Percentiles rank a stretch among this genome's conserved stretches.
Conservation (phyloP, 1,140 invertebrate genomes). For the Aporrectodea caliginosa region DNA sequence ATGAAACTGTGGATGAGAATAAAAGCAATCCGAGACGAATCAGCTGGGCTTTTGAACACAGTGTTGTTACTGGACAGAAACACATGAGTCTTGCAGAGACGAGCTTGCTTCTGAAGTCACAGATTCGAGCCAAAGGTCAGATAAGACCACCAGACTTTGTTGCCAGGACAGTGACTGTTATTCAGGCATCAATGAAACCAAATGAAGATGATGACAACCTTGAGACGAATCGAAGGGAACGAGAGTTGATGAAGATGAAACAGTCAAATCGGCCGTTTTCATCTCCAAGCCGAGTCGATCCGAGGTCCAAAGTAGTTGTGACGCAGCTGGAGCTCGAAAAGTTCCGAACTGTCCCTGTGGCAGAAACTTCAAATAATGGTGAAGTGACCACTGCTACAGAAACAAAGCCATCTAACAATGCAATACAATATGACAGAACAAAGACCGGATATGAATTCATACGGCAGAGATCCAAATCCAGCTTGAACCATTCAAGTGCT, state of each 20-base stretch:
- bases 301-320: conserved; percentile 46
- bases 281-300: conserved; percentile 52
- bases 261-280: conserved; percentile 45
- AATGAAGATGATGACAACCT: conserved; percentile 37
- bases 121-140: conserved; percentile 49
- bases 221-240: conserved; percentile 38
- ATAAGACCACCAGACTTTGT: conserved; percentile 53
- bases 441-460: not conserved
- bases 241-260: conserved; percentile 29
- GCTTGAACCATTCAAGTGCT: not conserved
- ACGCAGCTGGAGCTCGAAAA: conserved; percentile 42
- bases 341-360: conserved; percentile 34
- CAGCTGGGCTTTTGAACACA: conserved; percentile 55
- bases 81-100: conserved; percentile 50
- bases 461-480: not conserved
- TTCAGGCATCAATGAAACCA: conserved; percentile 44
- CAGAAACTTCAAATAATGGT: not conserved
- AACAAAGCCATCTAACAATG: too few species aligned
- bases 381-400: not conserved
- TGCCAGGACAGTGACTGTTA: conserved; percentile 50
- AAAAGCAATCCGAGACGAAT: conserved; percentile 37
- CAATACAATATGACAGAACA: too few species aligned
- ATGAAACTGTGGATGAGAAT: not conserved
- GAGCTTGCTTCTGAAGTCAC: conserved; percentile 50
- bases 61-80: conserved; percentile 42